Percentiles rank a stretch among this genome's conserved stretches.
Evolutionary conservation across 2,113 vertebrate species (phyloP).

Genomic region (Perca flavescens): DNA sequence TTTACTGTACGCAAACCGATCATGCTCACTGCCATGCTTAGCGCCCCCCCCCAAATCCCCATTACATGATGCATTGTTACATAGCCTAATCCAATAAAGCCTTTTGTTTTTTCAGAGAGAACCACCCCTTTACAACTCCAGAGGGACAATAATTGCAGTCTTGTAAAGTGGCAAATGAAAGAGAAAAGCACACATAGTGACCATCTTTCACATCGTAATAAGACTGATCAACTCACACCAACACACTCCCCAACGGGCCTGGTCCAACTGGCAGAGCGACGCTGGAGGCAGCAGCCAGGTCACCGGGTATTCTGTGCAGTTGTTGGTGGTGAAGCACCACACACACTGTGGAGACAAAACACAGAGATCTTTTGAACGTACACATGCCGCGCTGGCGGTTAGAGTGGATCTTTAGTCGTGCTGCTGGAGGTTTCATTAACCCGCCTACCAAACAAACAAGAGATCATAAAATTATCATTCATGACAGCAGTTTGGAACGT

Average conservation of each 20-base stretch:
- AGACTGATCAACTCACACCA: conserved; percentile 85
- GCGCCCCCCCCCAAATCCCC: too few relatives aligned
- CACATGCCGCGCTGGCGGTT: not conserved
- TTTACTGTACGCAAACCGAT: too few relatives aligned
- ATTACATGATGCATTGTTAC: too few relatives aligned
- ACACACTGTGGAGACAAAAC: conserved; percentile 84
- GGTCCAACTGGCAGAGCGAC: conserved; percentile 83
- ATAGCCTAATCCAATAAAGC: not conserved
- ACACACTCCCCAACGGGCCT: conserved; percentile 91
- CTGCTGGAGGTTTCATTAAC: not conserved
- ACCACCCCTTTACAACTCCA: not conserved
- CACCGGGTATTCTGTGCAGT: conserved; percentile 89
- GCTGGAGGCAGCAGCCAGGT: conserved; percentile 85
- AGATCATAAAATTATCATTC: not conserved
- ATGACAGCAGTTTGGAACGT: not conserved
- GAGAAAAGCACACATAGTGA: not conserved
- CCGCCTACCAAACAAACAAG: not conserved
- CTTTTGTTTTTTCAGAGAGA: not conserved
- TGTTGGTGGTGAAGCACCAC: conserved; percentile 87
- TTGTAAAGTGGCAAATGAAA: not conserved
- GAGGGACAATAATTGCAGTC: not conserved
- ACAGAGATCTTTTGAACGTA: not conserved
- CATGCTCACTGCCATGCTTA: too few relatives aligned
- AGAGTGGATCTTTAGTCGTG: not conserved
- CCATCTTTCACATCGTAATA: not conserved